These are phyloP conservation scores for Tinea pellionella DNA, from an alignment of 2,888 invertebrate species.

Conservation along the genomic window DNA sequence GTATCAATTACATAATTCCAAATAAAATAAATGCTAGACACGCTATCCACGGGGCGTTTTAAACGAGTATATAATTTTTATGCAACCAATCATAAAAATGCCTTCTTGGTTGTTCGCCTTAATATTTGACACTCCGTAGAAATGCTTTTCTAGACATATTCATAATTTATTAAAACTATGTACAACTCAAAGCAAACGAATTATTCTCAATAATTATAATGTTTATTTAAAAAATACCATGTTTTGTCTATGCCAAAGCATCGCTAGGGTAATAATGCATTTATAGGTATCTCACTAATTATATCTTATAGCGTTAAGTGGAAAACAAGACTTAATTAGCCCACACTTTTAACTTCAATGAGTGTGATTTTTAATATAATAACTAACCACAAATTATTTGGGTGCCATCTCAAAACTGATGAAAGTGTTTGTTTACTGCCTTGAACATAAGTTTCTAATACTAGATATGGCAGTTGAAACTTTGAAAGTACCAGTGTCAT, in stretches of 20 bases:
- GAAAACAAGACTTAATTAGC: constrained; percentile 55
- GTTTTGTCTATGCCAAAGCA: constrained; percentile 71
- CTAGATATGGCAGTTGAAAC: too few relatives aligned
- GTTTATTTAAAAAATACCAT: constrained; percentile 38
- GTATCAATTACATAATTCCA: neutral
- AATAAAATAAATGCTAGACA: too few relatives aligned
- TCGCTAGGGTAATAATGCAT: constrained; percentile 67
- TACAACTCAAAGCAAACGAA: constrained; percentile 8
- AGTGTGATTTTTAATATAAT: neutral
- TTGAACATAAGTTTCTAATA: too few relatives aligned
- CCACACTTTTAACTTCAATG: neutral
- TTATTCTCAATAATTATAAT: constrained; percentile 12
- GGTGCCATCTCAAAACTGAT: too few relatives aligned
- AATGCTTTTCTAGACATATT: neutral
- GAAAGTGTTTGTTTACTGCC: too few relatives aligned
- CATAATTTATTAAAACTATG: neutral
- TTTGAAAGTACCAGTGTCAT: too few relatives aligned
- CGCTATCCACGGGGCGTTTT: too few relatives aligned
- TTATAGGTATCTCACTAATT: constrained; percentile 68
- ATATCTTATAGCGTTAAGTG: constrained; percentile 41
- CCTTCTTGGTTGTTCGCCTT: too few relatives aligned
- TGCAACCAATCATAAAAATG: too few relatives aligned
- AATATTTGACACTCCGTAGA: too few relatives aligned
- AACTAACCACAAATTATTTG: too few relatives aligned
- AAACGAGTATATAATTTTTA: too few relatives aligned